Conservation (phyloP, 2,888 invertebrate genomes). For the Tineola bisselliella region DNA sequence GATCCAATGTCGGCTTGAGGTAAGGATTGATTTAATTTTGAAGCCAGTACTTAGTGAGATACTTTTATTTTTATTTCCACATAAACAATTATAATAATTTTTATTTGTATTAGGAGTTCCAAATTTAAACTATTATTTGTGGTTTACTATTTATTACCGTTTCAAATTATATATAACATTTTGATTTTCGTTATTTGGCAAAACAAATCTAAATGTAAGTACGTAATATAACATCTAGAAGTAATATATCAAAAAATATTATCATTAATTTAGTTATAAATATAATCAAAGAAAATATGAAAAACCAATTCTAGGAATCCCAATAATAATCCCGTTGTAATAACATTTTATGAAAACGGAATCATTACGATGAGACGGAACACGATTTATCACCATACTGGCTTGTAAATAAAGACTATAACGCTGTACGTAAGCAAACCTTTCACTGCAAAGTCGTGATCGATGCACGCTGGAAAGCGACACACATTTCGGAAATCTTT, state of each 20-base stretch:
- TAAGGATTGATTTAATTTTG: neutral
- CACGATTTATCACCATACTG: neutral
- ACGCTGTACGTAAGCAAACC: neutral
- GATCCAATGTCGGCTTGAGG: neutral
- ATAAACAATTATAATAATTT: no score
- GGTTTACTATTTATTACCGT: no score
- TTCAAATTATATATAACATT: no score
- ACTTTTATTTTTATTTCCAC: no score
- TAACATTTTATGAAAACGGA: slow-evolving; percentile 5
- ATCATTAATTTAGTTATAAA: neutral
- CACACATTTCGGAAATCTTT: slow-evolving; percentile 10
- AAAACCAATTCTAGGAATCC: neutral
- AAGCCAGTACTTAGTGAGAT: neutral
- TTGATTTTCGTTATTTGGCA: no score
- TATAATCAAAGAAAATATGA: neutral
- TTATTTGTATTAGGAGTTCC: no score
- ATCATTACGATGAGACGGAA: slow-evolving; percentile 5
- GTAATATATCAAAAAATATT: no score
- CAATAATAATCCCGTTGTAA: slow-evolving; percentile 9
- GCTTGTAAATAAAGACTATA: neutral
- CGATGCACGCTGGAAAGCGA: slow-evolving; percentile 9
- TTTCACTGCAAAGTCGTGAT: slow-evolving; percentile 13
- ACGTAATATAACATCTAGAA: no score
- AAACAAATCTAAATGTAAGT: no score
- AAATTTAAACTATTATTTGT: no score